Conservation (phyloP, 2,113 vertebrate genomes). For the Zeus faber region DNA sequence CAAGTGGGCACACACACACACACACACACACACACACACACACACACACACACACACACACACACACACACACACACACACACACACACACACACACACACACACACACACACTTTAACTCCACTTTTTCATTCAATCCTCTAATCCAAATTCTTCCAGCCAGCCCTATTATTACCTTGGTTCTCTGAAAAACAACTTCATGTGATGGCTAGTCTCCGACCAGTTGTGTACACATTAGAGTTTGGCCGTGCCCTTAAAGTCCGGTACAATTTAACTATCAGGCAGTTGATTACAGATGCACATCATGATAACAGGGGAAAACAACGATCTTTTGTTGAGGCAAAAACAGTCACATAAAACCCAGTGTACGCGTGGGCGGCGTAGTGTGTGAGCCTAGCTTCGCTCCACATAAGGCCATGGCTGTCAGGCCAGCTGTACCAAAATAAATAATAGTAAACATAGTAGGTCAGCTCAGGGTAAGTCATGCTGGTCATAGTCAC, state of each 20-base stretch:
- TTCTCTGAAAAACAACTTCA: background rate
- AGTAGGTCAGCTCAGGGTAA: conserved; percentile 31
- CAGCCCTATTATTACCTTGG: background rate
- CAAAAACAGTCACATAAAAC: background rate
- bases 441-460: conserved; percentile 39
- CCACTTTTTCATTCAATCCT: conserved; percentile 17
- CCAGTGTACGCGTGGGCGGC: background rate
- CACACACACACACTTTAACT: conserved; percentile 4
- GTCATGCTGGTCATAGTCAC: conserved; percentile 24
- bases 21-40: background rate
- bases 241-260: background rate
- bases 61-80: conserved; percentile 6
- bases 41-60: conserved; percentile 13
- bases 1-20: background rate
- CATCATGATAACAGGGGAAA: background rate
- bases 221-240: too few species aligned
- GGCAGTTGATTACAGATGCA: conserved; percentile 16
- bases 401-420: background rate
- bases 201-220: background rate
- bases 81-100: background rate
- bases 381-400: background rate
- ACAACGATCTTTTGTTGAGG: background rate
- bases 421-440: conserved; percentile 10
- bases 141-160: background rate
- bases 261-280: conserved; percentile 5